Conservation (phyloP, 2,888 invertebrate species). For the Thera britannica region DNA sequence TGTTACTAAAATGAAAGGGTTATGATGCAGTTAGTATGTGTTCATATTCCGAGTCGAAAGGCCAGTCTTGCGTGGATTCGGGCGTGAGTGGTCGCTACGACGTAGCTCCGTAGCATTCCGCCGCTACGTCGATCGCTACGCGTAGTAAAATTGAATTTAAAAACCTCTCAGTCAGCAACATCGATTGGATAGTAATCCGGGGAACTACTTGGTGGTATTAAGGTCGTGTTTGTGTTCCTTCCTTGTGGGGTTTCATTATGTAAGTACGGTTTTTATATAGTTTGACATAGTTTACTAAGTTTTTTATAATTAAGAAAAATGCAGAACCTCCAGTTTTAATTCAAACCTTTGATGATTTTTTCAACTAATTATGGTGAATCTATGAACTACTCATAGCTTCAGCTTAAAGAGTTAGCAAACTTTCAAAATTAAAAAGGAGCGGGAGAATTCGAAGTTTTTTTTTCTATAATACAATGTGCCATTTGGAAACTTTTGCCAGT, state of each 20-base stretch:
- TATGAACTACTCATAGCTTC: no score
- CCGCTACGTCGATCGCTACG: constrained; percentile 41
- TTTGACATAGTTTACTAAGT: constrained; percentile 5
- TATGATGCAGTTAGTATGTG: constrained; percentile 39
- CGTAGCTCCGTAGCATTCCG: constrained; percentile 49
- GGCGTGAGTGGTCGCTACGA: constrained; percentile 63
- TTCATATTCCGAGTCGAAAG: constrained; percentile 32
- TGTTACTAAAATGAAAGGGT: constrained; percentile 49
- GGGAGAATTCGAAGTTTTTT: no score
- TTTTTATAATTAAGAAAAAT: not conserved
- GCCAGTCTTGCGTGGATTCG: constrained; percentile 61
- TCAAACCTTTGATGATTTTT: no score
- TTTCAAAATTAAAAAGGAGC: no score
- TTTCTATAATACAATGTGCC: no score
- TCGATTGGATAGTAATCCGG: constrained; percentile 32
- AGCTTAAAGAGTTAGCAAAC: no score
- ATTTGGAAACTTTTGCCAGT: no score
- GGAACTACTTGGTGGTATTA: constrained; percentile 32
- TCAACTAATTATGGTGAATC: no score
- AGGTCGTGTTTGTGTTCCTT: constrained; percentile 26
- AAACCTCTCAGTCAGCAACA: constrained; percentile 40
- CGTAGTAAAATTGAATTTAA: constrained; percentile 46
- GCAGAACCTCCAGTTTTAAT: no score
- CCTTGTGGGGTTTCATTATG: constrained; percentile 10
- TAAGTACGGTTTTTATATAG: constrained; percentile 16